A percentile compares a stretch with the other conserved stretches of the same genome.
Evolutionary conservation across 1,140 invertebrate genomes (phyloP).

Genomic region (Heterodera carotae): DNA sequence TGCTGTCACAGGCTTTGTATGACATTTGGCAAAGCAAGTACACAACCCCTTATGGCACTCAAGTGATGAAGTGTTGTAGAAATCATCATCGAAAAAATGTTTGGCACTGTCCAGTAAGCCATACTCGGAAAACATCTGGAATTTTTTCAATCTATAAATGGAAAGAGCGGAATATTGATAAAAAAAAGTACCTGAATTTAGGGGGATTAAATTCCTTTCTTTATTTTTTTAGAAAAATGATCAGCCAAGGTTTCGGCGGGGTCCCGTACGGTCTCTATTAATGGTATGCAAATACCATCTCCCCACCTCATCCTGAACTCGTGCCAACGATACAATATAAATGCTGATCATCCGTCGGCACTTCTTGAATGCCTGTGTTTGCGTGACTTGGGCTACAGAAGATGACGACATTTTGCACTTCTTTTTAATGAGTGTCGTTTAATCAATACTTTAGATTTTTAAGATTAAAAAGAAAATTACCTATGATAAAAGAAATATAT

Average conservation of each 20-base stretch:
- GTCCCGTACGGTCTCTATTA: too few species aligned
- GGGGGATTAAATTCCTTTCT: too few species aligned
- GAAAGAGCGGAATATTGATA: too few species aligned
- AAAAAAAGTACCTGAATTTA: too few species aligned
- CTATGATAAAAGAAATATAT: too few species aligned
- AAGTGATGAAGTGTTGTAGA: constrained; percentile 10
- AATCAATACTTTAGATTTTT: too few species aligned
- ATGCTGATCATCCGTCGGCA: neutral
- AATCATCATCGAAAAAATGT: constrained; percentile 15
- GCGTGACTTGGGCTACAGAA: neutral
- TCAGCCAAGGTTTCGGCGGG: too few species aligned
- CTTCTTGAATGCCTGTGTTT: neutral
- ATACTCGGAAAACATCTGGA: constrained; percentile 27
- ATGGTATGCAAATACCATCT: too few species aligned
- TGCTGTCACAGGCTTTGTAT: constrained; percentile 2
- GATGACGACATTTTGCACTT: neutral
- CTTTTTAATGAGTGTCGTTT: too few species aligned
- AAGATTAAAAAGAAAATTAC: too few species aligned
- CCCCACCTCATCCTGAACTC: neutral
- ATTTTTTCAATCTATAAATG: neutral
- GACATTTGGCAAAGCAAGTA: constrained; percentile 19
- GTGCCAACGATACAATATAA: neutral
- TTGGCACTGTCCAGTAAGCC: neutral
- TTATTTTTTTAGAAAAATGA: too few species aligned
- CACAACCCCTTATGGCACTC: constrained; percentile 20